Evolutionary conservation across 2,888 invertebrate genomes (phyloP), one percentile per base, ranked within the genome.

Genomic region (Oxytorus armatus): DNA sequence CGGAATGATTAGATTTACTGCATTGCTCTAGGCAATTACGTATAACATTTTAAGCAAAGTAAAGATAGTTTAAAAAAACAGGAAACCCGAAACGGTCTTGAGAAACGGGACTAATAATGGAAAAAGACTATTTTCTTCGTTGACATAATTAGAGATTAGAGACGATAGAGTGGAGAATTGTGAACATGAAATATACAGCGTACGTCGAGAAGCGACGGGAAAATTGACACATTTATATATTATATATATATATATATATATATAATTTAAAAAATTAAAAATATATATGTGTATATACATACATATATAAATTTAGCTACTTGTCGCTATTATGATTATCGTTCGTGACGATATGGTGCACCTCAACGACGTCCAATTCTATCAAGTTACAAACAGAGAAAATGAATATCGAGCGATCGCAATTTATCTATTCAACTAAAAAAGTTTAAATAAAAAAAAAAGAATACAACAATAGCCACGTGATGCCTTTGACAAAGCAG

Each of bases 401-500:
- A 83, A 84, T n/a, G 75, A 65, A 80, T 81, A 84, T 83, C 70
- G 82, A 75, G 82, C 84, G 76, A 87, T 85, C 79, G 85, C 85
- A 84, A 88, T 88, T 89, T 89, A 89, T 90, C 70, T 83, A 83
- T 78, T 87, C 86, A 88, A 53, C 42, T 51, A 77, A 75, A 72
- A 79, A 21, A 53, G n/a, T 29, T 14, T 29, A 68, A 87, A 59
- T 18, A 39, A 63, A 36, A 59, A 79, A 75, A 78, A 81, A 74
- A 75, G 42, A 77, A 80, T 84, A 87, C 86, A 87, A 89, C 90
- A 90, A 90, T 90, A 90, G 89, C 89, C 90, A 90, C 90, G 87
- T 89, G 90, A 90, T 90, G 90, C 90, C 90, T 90, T 90, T 84
- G 87, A 89, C 83, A 88, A 89, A 89, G 83, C 85, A 88, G 87